Base-by-base conservation (phyloP, 1,140 invertebrate genomes). In the Chymomyza costata region DNA sequence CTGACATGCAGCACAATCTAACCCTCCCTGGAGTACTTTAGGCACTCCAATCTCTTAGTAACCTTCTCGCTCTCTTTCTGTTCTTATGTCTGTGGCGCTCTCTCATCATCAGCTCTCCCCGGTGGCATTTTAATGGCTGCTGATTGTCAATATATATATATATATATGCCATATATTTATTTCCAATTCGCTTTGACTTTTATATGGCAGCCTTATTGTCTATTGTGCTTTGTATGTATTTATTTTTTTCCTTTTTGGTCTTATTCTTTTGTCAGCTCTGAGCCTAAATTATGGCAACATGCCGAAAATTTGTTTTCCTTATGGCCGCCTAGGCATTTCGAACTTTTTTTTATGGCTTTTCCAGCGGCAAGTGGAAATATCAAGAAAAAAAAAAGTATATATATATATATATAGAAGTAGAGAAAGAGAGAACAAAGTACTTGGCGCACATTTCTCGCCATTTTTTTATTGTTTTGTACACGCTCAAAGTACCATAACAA, bases 121-220 rank as follows among this genome's bases (percentile, higher is more conserved):
- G 35, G 40, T 45, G 59, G 51, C 45, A 49, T 50, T 65, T 65
- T 64, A 65, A 65, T 64, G 61, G 60, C 45, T 57, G 45, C 60
- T 41, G 60, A 64, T 64, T 65, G 60, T 63, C 60, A 63, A 63
- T 63, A 63, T 43, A 62, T 38, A 37, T 41, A 54, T 25, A 63
- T 37, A 62, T 25, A 63, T 32, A 43, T 38, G 21, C 21, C 21
- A 32, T 19, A 37, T 49, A 49, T 49, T 39, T 49, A 7, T 55
- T 63, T 41, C 41, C 44, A 49, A 63, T 63, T 38, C 17, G 3
- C 3, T 5, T 8, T 25, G 21, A 25, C 21, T 25, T 25, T 14
- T 21, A 19, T 21, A 47, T 15, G 48, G 51, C 44, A 50, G 52
- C 60, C 49, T 65, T 52, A 25, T 55, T 41, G 52, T 47, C 51